Conservation (phyloP, 2,113 vertebrate genomes). For the Morone chrysops region DNA sequence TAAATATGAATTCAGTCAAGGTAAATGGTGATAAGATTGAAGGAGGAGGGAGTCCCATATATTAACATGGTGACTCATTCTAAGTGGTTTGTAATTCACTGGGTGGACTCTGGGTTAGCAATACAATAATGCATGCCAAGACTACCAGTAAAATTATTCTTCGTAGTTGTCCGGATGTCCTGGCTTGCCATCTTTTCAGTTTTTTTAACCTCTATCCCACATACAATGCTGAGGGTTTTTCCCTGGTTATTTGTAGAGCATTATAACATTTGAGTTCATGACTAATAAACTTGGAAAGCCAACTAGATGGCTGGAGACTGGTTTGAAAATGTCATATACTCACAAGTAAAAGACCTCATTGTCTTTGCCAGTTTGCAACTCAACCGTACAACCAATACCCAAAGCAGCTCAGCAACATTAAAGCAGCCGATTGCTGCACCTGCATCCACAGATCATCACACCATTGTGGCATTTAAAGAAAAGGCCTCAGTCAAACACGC, state of each 20-base stretch:
- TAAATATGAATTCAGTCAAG: constrained; percentile 58
- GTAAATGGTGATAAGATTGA: constrained; percentile 53
- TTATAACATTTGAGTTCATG: constrained; percentile 62
- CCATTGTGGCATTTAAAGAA: constrained; percentile 93
- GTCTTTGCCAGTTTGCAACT: constrained; percentile 85
- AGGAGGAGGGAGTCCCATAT: constrained; percentile 33
- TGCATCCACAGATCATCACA: constrained; percentile 94
- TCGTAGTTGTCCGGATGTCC: constrained; percentile 43
- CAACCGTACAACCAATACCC: constrained; percentile 81
- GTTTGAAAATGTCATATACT: constrained; percentile 83
- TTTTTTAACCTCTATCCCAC: constrained; percentile 43
- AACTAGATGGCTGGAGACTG: constrained; percentile 35
- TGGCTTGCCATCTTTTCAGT: constrained; percentile 44
- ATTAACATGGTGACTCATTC: constrained; percentile 51
- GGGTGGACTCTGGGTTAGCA: constrained; percentile 58
- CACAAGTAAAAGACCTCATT: constrained; percentile 87
- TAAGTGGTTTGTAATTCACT: constrained; percentile 58
- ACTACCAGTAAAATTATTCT: constrained; percentile 57
- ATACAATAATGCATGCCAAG: constrained; percentile 54
- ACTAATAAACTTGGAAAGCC: constrained; percentile 64
- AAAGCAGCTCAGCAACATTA: constrained; percentile 86
- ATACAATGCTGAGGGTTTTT: constrained; percentile 56
- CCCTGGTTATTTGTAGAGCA: constrained; percentile 53
- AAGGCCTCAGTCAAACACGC: constrained; percentile 87
- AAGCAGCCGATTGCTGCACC: constrained; percentile 92